Base-by-base conservation (phyloP, 2,113 vertebrate genomes). In the Clupea harengus region DNA sequence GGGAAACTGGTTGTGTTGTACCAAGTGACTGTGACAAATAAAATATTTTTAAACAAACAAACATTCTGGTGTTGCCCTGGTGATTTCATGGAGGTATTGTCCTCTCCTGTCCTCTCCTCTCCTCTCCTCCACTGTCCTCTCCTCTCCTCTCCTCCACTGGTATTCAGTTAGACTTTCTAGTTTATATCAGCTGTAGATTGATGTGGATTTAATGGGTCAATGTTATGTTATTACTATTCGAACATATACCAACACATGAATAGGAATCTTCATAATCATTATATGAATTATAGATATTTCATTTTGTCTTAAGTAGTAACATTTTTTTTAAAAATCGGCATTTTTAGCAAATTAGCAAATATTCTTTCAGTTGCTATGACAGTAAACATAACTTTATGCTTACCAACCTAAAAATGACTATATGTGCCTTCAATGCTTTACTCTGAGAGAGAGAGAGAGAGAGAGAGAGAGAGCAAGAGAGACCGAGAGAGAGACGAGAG, bases 1-100 rank as follows among this genome's bases (percentile, higher is more conserved):
- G 83, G 81, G 86, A 86, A 88, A 85, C n/a, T 64, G 78, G 60
- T 84, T 64, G 39, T 75, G 83, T 75, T 75, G 45, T 88, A 81
- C 81, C 9, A 60, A 72, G 82, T 86, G 54, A 84, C 44, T 87
- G 85, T 84, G 85, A 88, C 83, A 90, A 87, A 89, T 88, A 86
- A 88, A 78, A 45, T 82, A 78, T 85, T 85, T 89, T 87, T 82
- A 85, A 89, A 86, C 72, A 85, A 52, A 81, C n/a, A 39, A 11
- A 28, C 22, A 67, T 13, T 49, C 9, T 11, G 1, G 32, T 78
- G 13, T 78, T 78, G 72, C 32, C 2, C 64, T 72, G 15, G 52
- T 54, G 17, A 54, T 54, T 54, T 54, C 52, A 18, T 54, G 17
- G 52, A 54, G 52, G 52, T 22, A n/a, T n/a, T n/a, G n/a, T n/a